phyloP scores from a whole-genome alignment of 1,140 invertebrate species.

The Palaemon carinicauda region DNA sequence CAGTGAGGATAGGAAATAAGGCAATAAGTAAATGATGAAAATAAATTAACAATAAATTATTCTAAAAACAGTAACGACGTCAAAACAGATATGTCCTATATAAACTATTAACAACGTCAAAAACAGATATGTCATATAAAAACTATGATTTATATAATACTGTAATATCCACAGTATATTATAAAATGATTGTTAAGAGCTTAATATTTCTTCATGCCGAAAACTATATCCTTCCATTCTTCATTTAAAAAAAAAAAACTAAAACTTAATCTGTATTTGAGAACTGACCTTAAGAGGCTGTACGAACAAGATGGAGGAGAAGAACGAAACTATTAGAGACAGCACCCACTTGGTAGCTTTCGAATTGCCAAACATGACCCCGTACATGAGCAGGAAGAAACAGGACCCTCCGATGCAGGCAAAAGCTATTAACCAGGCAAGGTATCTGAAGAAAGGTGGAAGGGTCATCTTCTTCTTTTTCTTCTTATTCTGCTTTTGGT shows the following conservation, averaged over 20 bases:
- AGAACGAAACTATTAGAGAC: conserved; percentile 69
- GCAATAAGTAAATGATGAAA: too few species aligned
- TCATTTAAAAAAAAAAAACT: neutral
- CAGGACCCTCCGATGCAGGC: conserved; percentile 63
- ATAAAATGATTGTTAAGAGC: too few species aligned
- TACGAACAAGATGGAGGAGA: conserved; percentile 65
- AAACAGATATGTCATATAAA: too few species aligned
- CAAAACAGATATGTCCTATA: too few species aligned
- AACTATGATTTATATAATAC: too few species aligned
- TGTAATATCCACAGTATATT: too few species aligned
- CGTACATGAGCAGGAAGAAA: conserved; percentile 67
- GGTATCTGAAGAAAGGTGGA: conserved; percentile 48
- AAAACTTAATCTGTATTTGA: neutral
- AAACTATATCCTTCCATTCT: too few species aligned
- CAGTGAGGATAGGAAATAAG: too few species aligned
- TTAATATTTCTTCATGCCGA: too few species aligned
- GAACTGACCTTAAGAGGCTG: conserved; percentile 60
- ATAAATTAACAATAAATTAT: too few species aligned
- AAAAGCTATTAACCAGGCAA: conserved; percentile 67
- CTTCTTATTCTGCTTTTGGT: neutral
- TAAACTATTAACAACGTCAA: too few species aligned
- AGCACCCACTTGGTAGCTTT: conserved; percentile 71
- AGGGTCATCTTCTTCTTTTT: conserved; percentile 55
- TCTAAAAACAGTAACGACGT: too few species aligned
- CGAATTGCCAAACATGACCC: conserved; percentile 69